Percentiles rank a stretch among this genome's conserved stretches.
Conservation (phyloP, 92 coral and sea anemone species). For the Metridium senile region DNA sequence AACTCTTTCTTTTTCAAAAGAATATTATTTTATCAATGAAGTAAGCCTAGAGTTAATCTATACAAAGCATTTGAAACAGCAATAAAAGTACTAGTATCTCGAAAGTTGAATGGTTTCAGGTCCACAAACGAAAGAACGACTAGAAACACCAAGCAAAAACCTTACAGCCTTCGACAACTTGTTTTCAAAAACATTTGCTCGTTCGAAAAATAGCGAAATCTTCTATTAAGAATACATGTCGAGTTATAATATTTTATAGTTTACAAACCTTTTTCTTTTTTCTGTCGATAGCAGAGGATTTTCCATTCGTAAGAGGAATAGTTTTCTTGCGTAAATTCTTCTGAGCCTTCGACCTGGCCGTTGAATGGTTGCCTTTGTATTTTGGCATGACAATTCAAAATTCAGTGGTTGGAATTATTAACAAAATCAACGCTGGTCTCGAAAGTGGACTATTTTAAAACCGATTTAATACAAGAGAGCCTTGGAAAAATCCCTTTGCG, state of each 20-base stretch:
- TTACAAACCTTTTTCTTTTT: conserved; percentile 62
- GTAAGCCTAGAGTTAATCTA: not conserved
- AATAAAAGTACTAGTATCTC: conserved; percentile 12
- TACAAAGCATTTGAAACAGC: not conserved
- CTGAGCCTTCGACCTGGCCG: conserved; percentile 59
- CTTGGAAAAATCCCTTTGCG: conserved; percentile 15
- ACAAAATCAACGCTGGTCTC: not conserved
- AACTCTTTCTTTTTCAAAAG: not conserved
- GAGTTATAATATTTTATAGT: not conserved
- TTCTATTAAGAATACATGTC: not conserved
- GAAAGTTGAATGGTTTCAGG: conserved; percentile 20
- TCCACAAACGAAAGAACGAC: not conserved
- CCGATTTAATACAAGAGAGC: conserved; percentile 1
- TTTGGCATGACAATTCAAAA: conserved; percentile 61
- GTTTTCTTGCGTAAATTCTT: conserved; percentile 71
- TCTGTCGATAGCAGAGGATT: conserved; percentile 15
- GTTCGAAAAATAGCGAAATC: not conserved
- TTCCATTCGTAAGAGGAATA: conserved; percentile 19
- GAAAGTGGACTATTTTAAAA: not conserved
- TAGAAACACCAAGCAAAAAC: not conserved
- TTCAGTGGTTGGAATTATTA: not conserved
- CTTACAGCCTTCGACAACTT: not conserved
- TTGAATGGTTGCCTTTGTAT: conserved; percentile 62
- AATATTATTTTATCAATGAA: no score
- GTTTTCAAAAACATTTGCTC: not conserved